These are phyloP conservation scores for Maniola hyperantus DNA, from an alignment of 2,888 invertebrate genomes.

Conservation along the genomic window DNA sequence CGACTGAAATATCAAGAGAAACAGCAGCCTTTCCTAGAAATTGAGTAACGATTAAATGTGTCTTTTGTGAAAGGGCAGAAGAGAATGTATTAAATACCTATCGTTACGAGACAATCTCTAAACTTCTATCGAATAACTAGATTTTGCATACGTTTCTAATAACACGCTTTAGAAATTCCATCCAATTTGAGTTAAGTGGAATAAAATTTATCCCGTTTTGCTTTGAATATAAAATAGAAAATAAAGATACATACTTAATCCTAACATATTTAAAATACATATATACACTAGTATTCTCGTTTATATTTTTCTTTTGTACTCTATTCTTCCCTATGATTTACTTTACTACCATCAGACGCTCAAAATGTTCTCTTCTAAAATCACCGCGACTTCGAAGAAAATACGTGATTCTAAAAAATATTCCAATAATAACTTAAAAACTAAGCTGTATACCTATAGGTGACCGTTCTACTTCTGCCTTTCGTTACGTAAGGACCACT, in stretches of 20 bases:
- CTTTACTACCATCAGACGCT: too few relatives aligned
- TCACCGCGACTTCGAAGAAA: too few relatives aligned
- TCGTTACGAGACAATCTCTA: neutral
- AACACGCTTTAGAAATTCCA: neutral
- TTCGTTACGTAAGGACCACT: slow-evolving; percentile 37
- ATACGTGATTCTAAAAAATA: too few relatives aligned
- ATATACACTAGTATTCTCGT: too few relatives aligned
- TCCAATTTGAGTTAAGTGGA: neutral
- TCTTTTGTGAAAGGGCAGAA: slow-evolving; percentile 20
- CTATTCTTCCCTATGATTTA: too few relatives aligned
- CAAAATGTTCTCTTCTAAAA: too few relatives aligned
- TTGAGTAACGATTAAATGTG: slow-evolving; percentile 21
- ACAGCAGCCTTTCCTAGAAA: slow-evolving; percentile 16
- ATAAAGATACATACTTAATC: too few relatives aligned
- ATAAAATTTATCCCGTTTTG: neutral
- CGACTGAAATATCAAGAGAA: slow-evolving; percentile 23
- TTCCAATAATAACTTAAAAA: neutral
- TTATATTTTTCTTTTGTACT: too few relatives aligned
- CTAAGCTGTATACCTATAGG: neutral
- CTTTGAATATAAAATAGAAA: neutral
- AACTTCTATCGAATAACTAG: neutral
- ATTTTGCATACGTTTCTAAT: slow-evolving; percentile 1
- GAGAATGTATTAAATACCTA: slow-evolving; percentile 17
- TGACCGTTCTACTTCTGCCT: slow-evolving; percentile 9
- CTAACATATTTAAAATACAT: too few relatives aligned